A percentile compares a stretch with the other conserved stretches of the same genome.
phyloP scores from a whole-genome alignment of 2,113 vertebrate species.

The Varanus salvator region DNA sequence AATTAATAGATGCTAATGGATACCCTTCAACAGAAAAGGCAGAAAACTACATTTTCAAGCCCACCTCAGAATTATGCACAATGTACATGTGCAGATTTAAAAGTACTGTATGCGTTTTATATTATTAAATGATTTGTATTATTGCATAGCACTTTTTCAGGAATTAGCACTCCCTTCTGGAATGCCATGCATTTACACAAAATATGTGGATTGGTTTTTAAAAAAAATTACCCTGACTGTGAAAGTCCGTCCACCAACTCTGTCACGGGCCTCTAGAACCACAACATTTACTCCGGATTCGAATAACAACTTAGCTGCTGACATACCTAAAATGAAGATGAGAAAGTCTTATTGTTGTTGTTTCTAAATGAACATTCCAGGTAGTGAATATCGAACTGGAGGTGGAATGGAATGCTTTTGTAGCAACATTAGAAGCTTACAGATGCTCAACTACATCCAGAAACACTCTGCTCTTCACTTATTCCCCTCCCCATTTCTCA shows the following conservation, averaged over 20 bases:
- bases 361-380: background rate
- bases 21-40: background rate
- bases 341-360: background rate
- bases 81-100: background rate
- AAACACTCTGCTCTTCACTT: background rate
- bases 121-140: background rate
- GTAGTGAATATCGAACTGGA: background rate
- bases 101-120: background rate
- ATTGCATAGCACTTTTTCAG: background rate
- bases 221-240: constrained; percentile 79
- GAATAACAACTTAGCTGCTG: constrained; percentile 81
- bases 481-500: background rate
- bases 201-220: constrained; percentile 1
- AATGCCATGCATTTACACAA: background rate
- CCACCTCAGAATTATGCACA: background rate
- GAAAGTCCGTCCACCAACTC: constrained; percentile 86
- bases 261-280: constrained; percentile 83
- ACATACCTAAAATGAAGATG: constrained; percentile 74
- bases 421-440: background rate
- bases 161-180: background rate
- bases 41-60: background rate
- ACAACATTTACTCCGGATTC: constrained; percentile 78
- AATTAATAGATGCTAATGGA: constrained; percentile 12
- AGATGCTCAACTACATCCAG: background rate
- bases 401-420: background rate